Percentiles rank a stretch among this genome's conserved stretches.
Conservation (phyloP, 2,888 invertebrate species). For the Synergus gifuensis region DNA sequence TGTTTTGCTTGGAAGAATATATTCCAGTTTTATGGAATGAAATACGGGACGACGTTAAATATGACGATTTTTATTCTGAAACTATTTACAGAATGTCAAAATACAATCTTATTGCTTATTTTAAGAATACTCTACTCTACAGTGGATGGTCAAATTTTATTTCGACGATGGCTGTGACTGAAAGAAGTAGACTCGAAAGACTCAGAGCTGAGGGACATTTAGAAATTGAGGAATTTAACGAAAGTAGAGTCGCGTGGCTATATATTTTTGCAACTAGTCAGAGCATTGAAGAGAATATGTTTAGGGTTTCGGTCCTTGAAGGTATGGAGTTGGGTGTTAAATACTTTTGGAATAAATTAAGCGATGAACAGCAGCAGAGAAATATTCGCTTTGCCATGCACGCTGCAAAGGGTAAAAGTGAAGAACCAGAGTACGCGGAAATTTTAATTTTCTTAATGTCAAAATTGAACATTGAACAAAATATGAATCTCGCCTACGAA, state of each 20-base stretch:
- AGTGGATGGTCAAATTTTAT: neutral
- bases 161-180: constrained; percentile 4
- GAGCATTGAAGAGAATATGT: constrained; percentile 21
- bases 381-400: constrained; percentile 9
- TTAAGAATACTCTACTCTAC: neutral
- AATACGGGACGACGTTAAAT: neutral
- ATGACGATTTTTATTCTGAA: neutral
- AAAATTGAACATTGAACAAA: constrained; percentile 5
- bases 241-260: constrained; percentile 10
- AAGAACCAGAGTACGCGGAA: constrained; percentile 4
- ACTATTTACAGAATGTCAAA: constrained; percentile 28
- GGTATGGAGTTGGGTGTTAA: constrained; percentile 16
- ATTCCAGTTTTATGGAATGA: neutral
- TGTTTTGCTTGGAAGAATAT: constrained; percentile 15
- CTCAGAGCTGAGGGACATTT: neutral
- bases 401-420: neutral
- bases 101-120: constrained; percentile 13
- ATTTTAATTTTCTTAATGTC: constrained; percentile 15
- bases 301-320: constrained; percentile 1
- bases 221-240: constrained; percentile 5
- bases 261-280: constrained; percentile 7
- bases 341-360: constrained; percentile 14
- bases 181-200: constrained; percentile 18
- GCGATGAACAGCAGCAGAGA: neutral
- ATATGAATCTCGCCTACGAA: neutral